Evolutionary conservation across 2,888 invertebrate species (phyloP).

Genomic region (Xestia xanthographa): DNA sequence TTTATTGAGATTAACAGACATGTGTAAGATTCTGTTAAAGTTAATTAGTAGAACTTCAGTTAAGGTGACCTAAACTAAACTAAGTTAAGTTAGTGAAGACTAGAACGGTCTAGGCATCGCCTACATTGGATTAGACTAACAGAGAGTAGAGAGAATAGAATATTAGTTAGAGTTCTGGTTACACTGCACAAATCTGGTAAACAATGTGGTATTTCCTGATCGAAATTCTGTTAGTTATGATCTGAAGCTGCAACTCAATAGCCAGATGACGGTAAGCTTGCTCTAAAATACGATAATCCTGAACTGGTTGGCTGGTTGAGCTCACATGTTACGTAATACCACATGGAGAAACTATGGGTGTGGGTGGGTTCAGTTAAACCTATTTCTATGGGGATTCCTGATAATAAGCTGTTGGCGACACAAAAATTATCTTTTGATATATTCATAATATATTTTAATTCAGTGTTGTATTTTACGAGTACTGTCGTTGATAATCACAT

Average conservation of each 20-base stretch:
- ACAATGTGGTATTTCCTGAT: not conserved
- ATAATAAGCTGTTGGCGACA: not conserved
- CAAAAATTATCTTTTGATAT: not conserved
- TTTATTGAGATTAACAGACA: not conserved
- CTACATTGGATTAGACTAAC: not conserved
- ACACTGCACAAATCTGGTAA: not conserved
- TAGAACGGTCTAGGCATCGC: not conserved
- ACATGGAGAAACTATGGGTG: not conserved
- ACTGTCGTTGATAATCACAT: not conserved
- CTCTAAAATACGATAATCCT: constrained; percentile 36
- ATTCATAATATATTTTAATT: not conserved
- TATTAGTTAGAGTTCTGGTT: not conserved
- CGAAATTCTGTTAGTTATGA: constrained; percentile 23
- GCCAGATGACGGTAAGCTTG: constrained; percentile 5
- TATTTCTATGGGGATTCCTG: not conserved
- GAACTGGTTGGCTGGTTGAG: not conserved
- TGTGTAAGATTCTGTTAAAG: not conserved
- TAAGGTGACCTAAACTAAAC: not conserved
- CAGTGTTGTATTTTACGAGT: not conserved
- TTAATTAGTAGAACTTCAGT: not conserved
- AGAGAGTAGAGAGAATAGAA: no score
- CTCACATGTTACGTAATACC: constrained; percentile 11
- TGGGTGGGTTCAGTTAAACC: not conserved
- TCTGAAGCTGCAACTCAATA: constrained; percentile 20
- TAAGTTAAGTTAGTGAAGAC: not conserved